Evolutionary conservation across 2,888 invertebrate species (phyloP).

Genomic region (Epinotia brunnichana): DNA sequence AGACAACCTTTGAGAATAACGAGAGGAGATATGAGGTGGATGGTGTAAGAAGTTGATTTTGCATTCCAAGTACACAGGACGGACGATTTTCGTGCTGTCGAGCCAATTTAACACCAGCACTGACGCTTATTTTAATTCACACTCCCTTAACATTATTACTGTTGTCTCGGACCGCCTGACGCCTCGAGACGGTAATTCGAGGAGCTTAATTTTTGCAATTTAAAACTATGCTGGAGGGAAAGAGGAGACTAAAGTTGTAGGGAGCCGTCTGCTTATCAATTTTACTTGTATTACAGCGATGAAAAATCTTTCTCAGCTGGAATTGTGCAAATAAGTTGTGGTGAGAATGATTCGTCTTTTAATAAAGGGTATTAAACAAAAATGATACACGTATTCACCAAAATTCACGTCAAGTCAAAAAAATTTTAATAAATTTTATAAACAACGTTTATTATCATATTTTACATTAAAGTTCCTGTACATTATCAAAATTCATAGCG

Average conservation of each 20-base stretch:
- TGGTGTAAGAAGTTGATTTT: slow-evolving; percentile 32
- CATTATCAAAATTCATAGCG: too few relatives aligned
- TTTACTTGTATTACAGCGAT: background rate
- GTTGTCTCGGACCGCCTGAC: slow-evolving; percentile 33
- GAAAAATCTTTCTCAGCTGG: background rate
- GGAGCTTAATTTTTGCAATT: slow-evolving; percentile 38
- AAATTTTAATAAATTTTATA: too few relatives aligned
- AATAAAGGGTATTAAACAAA: too few relatives aligned
- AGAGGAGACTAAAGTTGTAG: background rate
- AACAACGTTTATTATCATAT: too few relatives aligned
- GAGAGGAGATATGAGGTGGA: slow-evolving; percentile 5
- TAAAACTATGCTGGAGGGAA: slow-evolving; percentile 20
- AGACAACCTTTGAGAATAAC: background rate
- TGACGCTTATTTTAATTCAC: slow-evolving; percentile 52
- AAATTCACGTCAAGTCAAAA: too few relatives aligned
- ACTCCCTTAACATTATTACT: slow-evolving; percentile 46
- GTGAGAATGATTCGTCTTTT: background rate
- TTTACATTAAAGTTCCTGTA: too few relatives aligned
- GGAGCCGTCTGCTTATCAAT: slow-evolving; percentile 2
- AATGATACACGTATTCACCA: too few relatives aligned
- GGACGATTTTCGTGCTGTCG: slow-evolving; percentile 49
- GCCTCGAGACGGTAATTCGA: slow-evolving; percentile 25
- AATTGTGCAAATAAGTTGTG: background rate
- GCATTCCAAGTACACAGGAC: slow-evolving; percentile 48
- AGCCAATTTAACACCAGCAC: slow-evolving; percentile 55